Evolutionary conservation across 2,797 vertebrate genomes (phyloP).

Genomic region (Molossus alvarezi): DNA sequence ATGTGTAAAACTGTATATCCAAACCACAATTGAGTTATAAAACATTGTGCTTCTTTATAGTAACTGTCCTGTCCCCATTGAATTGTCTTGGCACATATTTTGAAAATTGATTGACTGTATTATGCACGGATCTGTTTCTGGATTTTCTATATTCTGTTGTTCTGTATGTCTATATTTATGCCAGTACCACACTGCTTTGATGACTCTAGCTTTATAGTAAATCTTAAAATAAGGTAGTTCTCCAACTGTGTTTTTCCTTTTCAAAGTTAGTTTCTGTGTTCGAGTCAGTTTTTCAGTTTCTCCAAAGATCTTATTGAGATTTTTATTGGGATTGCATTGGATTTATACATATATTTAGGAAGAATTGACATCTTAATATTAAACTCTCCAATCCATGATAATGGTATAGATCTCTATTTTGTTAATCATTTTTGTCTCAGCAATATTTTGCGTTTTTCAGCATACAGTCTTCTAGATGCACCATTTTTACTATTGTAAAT

Average conservation of each 20-base stretch:
- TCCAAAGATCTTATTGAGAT: neutral
- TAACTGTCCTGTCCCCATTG: neutral
- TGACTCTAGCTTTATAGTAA: neutral
- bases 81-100: neutral
- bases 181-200: neutral
- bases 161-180: neutral
- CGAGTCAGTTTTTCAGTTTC: neutral
- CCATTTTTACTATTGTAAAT: neutral
- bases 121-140: neutral
- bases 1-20: neutral
- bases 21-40: neutral
- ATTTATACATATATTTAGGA: neutral
- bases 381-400: neutral
- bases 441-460: neutral
- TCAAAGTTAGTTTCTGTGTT: constrained; percentile 18
- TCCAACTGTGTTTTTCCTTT: neutral
- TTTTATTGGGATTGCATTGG: neutral
- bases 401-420: neutral
- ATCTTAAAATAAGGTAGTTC: neutral
- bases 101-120: neutral
- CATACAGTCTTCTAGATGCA: neutral
- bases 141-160: neutral
- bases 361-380: neutral
- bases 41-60: neutral
- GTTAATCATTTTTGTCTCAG: neutral